Conservation (phyloP, 1,140 invertebrate species). For the Cotesia vestalis region DNA sequence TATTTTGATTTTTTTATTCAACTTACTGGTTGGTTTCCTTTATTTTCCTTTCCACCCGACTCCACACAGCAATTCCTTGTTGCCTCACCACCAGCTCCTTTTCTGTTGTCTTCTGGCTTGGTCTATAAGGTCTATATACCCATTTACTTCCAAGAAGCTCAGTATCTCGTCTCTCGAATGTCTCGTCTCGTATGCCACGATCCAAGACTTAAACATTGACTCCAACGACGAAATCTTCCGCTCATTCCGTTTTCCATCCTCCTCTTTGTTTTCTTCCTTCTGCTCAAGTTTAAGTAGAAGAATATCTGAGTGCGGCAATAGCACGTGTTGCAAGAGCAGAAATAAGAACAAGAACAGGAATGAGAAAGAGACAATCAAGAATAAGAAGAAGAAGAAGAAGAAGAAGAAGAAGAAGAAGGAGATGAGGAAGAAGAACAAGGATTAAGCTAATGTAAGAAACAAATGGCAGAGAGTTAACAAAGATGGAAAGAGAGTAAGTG, state of each 20-base stretch:
- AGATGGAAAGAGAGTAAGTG: neutral
- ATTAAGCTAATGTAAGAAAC: neutral
- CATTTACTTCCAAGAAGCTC: constrained; percentile 39
- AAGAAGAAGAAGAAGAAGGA: too few relatives aligned
- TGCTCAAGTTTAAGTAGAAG: neutral
- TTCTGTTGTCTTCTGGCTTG: constrained; percentile 26
- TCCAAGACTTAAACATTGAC: constrained; percentile 37
- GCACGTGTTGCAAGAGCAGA: constrained; percentile 16
- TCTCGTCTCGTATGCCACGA: constrained; percentile 59
- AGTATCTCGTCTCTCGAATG: constrained; percentile 37
- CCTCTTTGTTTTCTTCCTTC: too few relatives aligned
- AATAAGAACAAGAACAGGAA: neutral
- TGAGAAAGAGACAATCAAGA: too few relatives aligned
- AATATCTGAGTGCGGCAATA: too few relatives aligned
- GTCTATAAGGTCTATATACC: constrained; percentile 35
- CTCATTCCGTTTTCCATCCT: too few relatives aligned
- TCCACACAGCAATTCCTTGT: constrained; percentile 1
- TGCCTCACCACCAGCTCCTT: constrained; percentile 18
- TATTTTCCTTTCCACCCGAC: too few relatives aligned
- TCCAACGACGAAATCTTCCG: too few relatives aligned
- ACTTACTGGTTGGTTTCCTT: neutral
- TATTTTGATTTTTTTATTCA: neutral
- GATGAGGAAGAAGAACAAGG: too few relatives aligned
- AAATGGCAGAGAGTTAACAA: constrained; percentile 5
- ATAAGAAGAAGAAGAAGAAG: too few relatives aligned